A percentile compares a stretch with the other conserved stretches of the same genome.
Evolutionary conservation across 2,888 invertebrate genomes (phyloP).

Genomic region (Hypena proboscidalis): DNA sequence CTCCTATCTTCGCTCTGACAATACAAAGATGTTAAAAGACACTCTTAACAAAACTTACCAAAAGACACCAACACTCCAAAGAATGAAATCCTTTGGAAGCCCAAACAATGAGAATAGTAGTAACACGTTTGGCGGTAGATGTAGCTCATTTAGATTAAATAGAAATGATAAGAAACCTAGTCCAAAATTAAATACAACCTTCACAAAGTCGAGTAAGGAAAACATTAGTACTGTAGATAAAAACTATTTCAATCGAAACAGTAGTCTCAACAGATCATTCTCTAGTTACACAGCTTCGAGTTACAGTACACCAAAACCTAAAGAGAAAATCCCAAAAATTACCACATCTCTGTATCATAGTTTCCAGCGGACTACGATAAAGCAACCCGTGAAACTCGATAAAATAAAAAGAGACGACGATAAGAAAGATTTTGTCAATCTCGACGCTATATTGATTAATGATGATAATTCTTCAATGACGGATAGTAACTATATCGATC

Average conservation of each 20-base stretch:
- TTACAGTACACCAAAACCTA: slow-evolving; percentile 77
- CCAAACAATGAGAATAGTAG: slow-evolving; percentile 68
- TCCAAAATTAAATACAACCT: slow-evolving; percentile 77
- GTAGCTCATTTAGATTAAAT: slow-evolving; percentile 78
- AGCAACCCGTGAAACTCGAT: slow-evolving; percentile 77
- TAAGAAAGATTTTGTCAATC: slow-evolving; percentile 79
- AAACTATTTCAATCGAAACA: slow-evolving; percentile 70
- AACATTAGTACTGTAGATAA: slow-evolving; percentile 73
- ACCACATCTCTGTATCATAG: slow-evolving; percentile 79
- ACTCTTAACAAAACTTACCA: slow-evolving; percentile 81
- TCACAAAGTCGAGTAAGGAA: slow-evolving; percentile 81
- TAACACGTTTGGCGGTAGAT: slow-evolving; percentile 70
- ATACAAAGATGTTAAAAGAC: slow-evolving; percentile 79
- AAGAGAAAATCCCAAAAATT: slow-evolving; percentile 81
- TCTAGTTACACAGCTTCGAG: slow-evolving; percentile 75
- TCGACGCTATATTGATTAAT: slow-evolving; percentile 70
- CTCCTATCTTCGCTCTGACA: slow-evolving; percentile 63
- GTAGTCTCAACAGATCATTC: slow-evolving; percentile 74
- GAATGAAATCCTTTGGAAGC: slow-evolving; percentile 82
- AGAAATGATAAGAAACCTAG: slow-evolving; percentile 76
- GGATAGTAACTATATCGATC: slow-evolving; percentile 84
- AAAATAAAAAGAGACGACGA: slow-evolving; percentile 74
- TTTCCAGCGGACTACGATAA: slow-evolving; percentile 75
- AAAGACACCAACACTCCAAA: slow-evolving; percentile 79
- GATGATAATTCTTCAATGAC: slow-evolving; percentile 78